These are phyloP conservation scores for Novumbra hubbsi DNA, from an alignment of 2,797 vertebrate genomes.

Conservation along the genomic window DNA sequence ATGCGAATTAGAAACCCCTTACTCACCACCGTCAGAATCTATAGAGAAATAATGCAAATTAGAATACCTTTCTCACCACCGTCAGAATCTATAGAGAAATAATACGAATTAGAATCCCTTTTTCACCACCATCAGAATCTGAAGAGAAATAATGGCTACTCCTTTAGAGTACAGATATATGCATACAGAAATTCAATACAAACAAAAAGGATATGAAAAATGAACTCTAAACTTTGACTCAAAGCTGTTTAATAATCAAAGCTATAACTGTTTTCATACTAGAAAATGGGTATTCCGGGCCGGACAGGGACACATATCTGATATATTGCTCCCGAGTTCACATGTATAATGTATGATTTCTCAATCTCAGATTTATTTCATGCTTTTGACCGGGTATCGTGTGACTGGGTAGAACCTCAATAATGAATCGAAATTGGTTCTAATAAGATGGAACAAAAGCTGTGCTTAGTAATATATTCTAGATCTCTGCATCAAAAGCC, in stretches of 20 bases:
- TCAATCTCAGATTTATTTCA: not conserved
- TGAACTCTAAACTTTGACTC: not conserved
- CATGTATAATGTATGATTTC: not conserved
- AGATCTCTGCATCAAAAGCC: slow-evolving; percentile 3
- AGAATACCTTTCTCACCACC: too few species aligned
- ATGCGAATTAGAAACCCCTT: too few species aligned
- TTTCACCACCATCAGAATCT: not conserved
- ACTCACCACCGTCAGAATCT: too few species aligned
- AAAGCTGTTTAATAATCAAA: slow-evolving; percentile 1
- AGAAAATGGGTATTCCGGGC: not conserved
- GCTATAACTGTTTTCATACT: not conserved
- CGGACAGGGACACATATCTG: not conserved
- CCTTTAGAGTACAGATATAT: not conserved
- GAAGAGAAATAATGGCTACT: not conserved
- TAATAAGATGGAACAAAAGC: slow-evolving; percentile 1
- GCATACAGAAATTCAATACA: not conserved
- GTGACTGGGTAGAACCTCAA: not conserved
- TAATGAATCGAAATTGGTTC: slow-evolving; percentile 15
- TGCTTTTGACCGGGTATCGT: not conserved
- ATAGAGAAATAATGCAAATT: too few species aligned
- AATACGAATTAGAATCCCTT: not conserved
- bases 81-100: too few species aligned
- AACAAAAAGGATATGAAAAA: not conserved
- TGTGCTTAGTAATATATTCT: slow-evolving; percentile 9
- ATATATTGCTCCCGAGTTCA: not conserved